These are phyloP conservation scores for Elgonia sp. DNA, from an alignment of 2,888 invertebrate genomes.

Conservation along the genomic window DNA sequence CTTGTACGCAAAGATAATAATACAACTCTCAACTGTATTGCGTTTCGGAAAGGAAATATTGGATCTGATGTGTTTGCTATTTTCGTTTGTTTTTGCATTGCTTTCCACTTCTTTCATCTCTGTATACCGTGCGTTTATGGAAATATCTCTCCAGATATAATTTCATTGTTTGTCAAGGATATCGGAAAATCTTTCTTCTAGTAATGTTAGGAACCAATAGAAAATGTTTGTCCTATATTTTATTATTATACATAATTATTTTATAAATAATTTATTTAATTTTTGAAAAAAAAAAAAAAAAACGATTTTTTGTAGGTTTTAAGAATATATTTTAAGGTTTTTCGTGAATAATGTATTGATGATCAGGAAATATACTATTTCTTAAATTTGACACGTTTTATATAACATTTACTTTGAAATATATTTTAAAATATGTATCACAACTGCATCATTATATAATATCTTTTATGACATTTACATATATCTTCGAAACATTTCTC, in stretches of 20 bases:
- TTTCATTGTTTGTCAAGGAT: slow-evolving; percentile 29
- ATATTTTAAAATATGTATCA: no score
- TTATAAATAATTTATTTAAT: background rate
- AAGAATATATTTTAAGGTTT: no score
- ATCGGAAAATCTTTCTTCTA: background rate
- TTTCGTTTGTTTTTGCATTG: slow-evolving; percentile 15
- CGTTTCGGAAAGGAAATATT: slow-evolving; percentile 46
- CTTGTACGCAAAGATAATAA: no score
- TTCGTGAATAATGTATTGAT: no score
- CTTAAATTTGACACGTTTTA: no score
- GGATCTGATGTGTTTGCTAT: slow-evolving; percentile 32
- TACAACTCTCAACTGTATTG: slow-evolving; percentile 42
- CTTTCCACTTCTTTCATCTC: background rate
- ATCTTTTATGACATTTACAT: background rate
- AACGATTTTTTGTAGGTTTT: no score
- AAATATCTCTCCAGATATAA: slow-evolving; percentile 37
- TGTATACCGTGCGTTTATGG: slow-evolving; percentile 1
- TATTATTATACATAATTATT: background rate
- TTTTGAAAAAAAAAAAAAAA: no score
- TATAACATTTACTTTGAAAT: no score
- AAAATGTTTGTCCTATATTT: background rate
- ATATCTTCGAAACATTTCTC: background rate
- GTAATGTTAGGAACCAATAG: background rate
- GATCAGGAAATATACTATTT: no score
- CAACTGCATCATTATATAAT: no score